Conservation (phyloP, 2,888 invertebrate genomes). For the Agonopterix subpropinquella region DNA sequence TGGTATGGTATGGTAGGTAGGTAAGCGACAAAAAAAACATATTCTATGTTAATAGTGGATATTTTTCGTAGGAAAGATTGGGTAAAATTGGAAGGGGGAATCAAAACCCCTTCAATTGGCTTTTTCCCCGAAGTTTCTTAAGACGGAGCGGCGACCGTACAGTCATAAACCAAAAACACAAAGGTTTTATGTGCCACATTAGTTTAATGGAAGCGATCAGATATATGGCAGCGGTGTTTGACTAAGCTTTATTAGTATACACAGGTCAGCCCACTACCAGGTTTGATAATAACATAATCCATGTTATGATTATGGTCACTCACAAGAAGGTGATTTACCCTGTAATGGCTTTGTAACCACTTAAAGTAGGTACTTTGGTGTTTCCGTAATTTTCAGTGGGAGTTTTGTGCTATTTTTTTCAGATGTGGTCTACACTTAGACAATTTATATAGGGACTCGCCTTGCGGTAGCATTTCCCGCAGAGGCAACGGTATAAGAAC, state of each 20-base stretch:
- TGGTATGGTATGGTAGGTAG: no score
- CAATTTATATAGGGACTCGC: no score
- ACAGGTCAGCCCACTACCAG: background rate
- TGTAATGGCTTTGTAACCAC: no score
- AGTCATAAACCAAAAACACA: conserved; percentile 60
- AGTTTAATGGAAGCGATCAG: conserved; percentile 58
- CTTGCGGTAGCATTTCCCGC: no score
- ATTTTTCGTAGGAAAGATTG: background rate
- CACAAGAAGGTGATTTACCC: no score
- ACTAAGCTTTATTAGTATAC: conserved; percentile 33
- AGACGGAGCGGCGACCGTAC: conserved; percentile 35
- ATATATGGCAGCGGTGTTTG: conserved; percentile 42
- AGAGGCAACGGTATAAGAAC: no score
- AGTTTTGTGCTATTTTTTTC: no score
- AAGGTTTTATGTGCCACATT: conserved; percentile 63
- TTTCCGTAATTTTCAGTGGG: no score
- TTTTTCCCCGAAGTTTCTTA: conserved; percentile 15
- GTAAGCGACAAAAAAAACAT: no score
- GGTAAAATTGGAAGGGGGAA: conserved; percentile 24
- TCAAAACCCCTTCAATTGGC: conserved; percentile 38
- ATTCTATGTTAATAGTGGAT: background rate
- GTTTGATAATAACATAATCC: background rate
- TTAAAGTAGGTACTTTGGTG: no score
- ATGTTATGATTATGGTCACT: no score
- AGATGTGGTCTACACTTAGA: no score